These are phyloP conservation scores for Ectemnius continuus DNA, from an alignment of 2,888 invertebrate species.

Conservation along the genomic window DNA sequence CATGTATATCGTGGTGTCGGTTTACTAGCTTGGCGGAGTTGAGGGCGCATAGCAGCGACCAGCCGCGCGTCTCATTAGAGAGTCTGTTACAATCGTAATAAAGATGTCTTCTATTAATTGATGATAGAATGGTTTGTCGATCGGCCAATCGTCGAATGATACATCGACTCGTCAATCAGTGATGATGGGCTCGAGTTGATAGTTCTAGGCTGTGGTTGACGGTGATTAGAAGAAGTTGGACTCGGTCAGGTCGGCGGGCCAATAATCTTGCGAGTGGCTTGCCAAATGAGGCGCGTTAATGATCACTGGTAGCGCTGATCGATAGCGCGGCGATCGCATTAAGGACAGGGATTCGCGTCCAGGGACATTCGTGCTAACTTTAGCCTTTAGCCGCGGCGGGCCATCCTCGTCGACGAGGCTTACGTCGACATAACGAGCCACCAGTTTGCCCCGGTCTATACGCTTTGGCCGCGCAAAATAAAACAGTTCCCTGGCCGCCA, in stretches of 20 bases:
- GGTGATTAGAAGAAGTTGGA: not conserved
- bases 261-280: constrained; percentile 19
- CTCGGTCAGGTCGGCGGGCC: constrained; percentile 2
- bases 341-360: constrained; percentile 67
- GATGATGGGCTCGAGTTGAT: no score
- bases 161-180: no score
- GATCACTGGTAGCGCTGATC: constrained; percentile 43
- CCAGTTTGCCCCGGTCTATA: constrained; percentile 45
- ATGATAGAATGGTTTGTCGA: no score
- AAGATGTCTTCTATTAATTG: no score
- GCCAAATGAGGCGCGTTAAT: constrained; percentile 45
- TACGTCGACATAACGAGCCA: constrained; percentile 64
- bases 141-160: no score
- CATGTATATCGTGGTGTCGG: no score
- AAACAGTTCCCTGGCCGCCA: constrained; percentile 69
- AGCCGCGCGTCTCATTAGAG: no score
- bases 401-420: constrained; percentile 52
- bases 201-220: not conserved
- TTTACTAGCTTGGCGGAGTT: no score
- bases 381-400: constrained; percentile 70
- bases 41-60: no score
- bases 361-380: constrained; percentile 76
- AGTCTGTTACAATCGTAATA: no score
- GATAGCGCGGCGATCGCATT: constrained; percentile 49
- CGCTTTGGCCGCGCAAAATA: constrained; percentile 69